Evolutionary conservation across 2,113 vertebrate genomes (phyloP).

Genomic region (Psittacara wagleri): DNA sequence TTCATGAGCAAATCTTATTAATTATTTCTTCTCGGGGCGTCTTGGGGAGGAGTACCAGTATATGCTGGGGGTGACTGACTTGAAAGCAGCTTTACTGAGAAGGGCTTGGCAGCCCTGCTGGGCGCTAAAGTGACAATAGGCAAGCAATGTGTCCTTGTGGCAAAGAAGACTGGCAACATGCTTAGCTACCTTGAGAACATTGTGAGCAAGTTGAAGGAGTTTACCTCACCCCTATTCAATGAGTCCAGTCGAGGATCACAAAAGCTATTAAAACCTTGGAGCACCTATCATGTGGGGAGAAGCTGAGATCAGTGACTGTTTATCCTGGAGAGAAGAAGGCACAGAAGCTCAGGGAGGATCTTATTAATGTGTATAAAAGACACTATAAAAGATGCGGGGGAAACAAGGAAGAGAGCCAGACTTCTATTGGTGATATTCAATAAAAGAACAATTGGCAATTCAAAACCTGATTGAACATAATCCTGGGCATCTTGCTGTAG

Average conservation of each 20-base stretch:
- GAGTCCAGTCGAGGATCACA: neutral
- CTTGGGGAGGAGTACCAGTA: neutral
- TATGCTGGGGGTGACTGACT: neutral
- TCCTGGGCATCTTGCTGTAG: neutral
- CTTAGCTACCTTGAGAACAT: neutral
- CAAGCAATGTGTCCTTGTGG: neutral
- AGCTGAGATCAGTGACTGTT: neutral
- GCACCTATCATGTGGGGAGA: neutral
- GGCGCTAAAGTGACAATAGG: neutral
- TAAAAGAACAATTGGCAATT: neutral
- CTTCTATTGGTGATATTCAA: neutral
- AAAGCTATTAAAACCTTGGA: neutral
- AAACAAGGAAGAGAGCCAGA: neutral
- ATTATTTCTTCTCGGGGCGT: neutral
- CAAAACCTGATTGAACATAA: neutral
- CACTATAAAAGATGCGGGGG: neutral
- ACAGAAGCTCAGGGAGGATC: neutral
- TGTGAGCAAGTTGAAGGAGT: neutral
- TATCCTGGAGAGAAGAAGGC: neutral
- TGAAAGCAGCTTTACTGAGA: neutral
- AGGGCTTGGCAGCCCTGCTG: neutral
- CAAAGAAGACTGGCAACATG: neutral
- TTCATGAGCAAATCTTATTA: neutral
- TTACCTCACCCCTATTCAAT: neutral
- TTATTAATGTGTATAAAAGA: neutral